Evolutionary conservation across 1,140 invertebrate species (phyloP).

Genomic region (Babylonia areolata): DNA sequence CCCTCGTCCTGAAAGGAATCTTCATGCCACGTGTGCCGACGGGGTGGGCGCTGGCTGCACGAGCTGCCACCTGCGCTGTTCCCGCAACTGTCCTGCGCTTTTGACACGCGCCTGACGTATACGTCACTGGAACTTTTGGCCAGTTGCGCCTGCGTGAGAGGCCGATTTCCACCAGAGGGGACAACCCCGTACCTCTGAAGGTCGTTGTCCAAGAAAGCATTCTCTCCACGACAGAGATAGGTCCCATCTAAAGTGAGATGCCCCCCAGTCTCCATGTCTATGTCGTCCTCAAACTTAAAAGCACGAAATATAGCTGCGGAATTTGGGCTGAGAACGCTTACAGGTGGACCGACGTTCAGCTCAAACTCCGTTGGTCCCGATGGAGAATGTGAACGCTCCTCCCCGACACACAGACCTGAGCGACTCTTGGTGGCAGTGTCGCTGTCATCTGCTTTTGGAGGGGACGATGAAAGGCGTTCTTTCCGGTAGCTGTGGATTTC

Average conservation of each 20-base stretch:
- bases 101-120: neutral
- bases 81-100: neutral
- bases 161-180: neutral
- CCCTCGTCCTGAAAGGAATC: neutral
- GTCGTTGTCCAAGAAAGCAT: slow-evolving; percentile 27
- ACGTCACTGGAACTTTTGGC: neutral
- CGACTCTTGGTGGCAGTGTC: neutral
- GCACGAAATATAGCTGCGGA: neutral
- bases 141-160: neutral
- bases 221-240: slow-evolving; percentile 16
- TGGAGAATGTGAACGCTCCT: neutral
- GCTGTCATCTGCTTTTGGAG: neutral
- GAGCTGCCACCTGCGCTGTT: neutral
- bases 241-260: slow-evolving; percentile 5
- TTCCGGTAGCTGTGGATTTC: slow-evolving; percentile 34
- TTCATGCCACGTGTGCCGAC: slow-evolving; percentile 17
- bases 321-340: neutral
- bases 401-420: neutral
- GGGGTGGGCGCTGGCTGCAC: neutral
- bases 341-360: neutral
- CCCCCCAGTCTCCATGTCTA: neutral
- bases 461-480: neutral
- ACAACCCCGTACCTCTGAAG: slow-evolving; percentile 12
- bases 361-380: neutral
- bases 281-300: neutral